Percentiles rank a stretch among this genome's conserved stretches.
Evolutionary conservation across 2,797 vertebrate genomes (phyloP).

Genomic region (Hephaestus fuliginosus): DNA sequence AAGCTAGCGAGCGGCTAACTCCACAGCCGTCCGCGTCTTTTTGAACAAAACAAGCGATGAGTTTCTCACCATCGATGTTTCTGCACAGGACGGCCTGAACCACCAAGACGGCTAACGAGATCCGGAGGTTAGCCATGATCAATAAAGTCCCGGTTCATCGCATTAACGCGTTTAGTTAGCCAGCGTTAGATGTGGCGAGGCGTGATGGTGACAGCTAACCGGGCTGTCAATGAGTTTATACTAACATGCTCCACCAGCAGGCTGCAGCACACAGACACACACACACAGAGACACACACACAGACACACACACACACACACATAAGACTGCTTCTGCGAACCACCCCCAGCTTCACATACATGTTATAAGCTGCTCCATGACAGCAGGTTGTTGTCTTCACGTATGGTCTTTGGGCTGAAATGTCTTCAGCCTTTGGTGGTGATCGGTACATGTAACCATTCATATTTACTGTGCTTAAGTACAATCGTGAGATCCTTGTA

Average conservation of each 20-base stretch:
- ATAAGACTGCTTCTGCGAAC: neutral
- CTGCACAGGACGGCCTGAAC: constrained; percentile 63
- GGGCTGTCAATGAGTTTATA: constrained; percentile 40
- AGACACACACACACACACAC: no score
- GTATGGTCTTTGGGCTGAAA: neutral
- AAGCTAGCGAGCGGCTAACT: constrained; percentile 54
- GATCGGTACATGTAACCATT: neutral
- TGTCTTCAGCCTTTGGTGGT: neutral
- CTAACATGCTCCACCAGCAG: constrained; percentile 61
- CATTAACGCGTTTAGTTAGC: constrained; percentile 57
- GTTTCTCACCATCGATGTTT: constrained; percentile 77
- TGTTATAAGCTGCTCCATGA: neutral
- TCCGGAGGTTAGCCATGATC: constrained; percentile 80
- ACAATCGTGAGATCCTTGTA: no score
- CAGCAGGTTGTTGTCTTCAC: neutral
- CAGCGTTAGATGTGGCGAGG: constrained; percentile 41
- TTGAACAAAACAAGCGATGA: constrained; percentile 38
- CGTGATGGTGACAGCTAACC: constrained; percentile 60
- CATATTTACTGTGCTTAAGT: neutral
- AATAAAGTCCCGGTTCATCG: constrained; percentile 76
- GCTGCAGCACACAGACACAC: constrained; percentile 57
- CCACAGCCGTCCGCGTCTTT: constrained; percentile 29
- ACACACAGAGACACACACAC: no score
- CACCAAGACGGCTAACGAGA: constrained; percentile 64
- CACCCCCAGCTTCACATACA: neutral